Evolutionary conservation across 2,113 vertebrate genomes (phyloP).

Genomic region (Xerus inauris): DNA sequence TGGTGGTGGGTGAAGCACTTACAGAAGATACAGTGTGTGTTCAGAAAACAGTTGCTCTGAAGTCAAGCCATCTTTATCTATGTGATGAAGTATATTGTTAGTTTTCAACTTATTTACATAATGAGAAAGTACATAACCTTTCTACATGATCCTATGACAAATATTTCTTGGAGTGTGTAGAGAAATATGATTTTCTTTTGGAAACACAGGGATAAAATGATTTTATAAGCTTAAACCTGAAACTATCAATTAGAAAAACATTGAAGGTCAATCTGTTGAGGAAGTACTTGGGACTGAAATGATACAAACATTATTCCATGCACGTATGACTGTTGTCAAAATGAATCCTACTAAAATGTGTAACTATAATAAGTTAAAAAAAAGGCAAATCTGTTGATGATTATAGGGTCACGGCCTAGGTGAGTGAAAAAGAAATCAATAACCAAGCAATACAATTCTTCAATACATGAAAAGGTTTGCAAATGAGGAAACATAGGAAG

Average conservation of each 20-base stretch:
- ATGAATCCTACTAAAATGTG: no score
- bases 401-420: background rate
- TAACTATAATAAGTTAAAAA: no score
- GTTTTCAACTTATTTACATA: slow-evolving; percentile 50
- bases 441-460: background rate
- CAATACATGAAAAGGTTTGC: background rate
- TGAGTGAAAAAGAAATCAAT: background rate
- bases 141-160: background rate
- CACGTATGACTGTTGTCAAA: no score
- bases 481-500: background rate
- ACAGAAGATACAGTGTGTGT: slow-evolving; percentile 76
- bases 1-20: slow-evolving; percentile 80
- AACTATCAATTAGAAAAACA: slow-evolving; percentile 53
- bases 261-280: background rate
- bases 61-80: slow-evolving; percentile 52
- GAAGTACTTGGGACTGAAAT: no score
- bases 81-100: slow-evolving; percentile 54
- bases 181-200: slow-evolving; percentile 52
- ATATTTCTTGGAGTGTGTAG: background rate
- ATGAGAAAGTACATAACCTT: slow-evolving; percentile 54
- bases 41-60: slow-evolving; percentile 71
- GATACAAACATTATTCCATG: no score
- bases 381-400: background rate
- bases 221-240: slow-evolving; percentile 25
- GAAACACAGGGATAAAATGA: slow-evolving; percentile 30